Base-by-base conservation (phyloP, 2,113 vertebrate species). In the Arenaria interpres region DNA sequence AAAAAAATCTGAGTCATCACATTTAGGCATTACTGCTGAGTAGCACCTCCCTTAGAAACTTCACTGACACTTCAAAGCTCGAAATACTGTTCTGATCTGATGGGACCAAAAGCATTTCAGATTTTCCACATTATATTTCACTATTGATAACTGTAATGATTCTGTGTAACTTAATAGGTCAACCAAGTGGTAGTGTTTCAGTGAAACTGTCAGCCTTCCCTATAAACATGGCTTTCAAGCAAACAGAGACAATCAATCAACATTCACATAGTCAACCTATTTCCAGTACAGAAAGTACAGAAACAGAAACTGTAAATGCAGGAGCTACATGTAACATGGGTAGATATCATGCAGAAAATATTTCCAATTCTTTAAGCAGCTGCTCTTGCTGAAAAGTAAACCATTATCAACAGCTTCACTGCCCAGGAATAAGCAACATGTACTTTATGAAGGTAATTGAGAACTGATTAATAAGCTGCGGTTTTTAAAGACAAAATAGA, bases 91-190 rank as follows among this genome's bases (percentile, higher is more conserved):
- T n/a, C n/a, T n/a, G n/a, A n/a, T n/a, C n/a, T n/a, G n/a, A n/a
- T n/a, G n/a, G n/a, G n/a, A n/a, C n/a, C n/a, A n/a, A n/a, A n/a
- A n/a, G n/a, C n/a, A n/a, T n/a, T n/a, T n/a, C n/a, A n/a, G n/a
- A n/a, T n/a, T 60, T 89, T 89, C 69, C 81, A 96, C 32, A 57
- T 50, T 41, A 24, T 51, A 80, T 82, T 85, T 84, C 67, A 45
- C 39, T 85, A 76, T 27, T 62, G 71, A 83, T 93, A 96, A 89
- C 43, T 62, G 33, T 39, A 92, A 96, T 91, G 62, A 89, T 85
- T 90, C 50, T 32, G 12, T 15, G 4, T 20, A 90, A 92, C 46
- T 84, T 60, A 93, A 93, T 56, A 96, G 96, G 43, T 62, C 86
- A 87, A 37, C 77, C 76, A 79, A 39, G 57, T 48, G 51, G 80